phyloP scores from a whole-genome alignment of 2,797 vertebrate genomes.

The Podarcis lilfordi region DNA sequence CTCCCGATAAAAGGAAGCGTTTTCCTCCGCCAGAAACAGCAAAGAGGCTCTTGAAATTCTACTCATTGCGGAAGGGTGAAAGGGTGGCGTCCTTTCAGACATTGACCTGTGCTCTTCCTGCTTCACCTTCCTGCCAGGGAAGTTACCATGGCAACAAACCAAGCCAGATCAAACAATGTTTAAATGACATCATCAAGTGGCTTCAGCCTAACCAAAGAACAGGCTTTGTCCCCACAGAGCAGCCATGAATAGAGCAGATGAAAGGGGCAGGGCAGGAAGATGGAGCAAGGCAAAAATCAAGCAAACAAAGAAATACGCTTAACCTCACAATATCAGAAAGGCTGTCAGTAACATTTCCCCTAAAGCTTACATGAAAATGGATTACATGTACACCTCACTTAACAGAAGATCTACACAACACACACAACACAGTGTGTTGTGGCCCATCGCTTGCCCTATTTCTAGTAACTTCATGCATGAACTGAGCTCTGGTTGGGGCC shows the following conservation, averaged over 20 bases:
- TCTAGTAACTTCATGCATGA: neutral
- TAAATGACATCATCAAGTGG: conserved; percentile 18
- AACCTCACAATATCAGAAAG: neutral
- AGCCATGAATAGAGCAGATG: neutral
- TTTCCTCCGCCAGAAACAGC: conserved; percentile 57
- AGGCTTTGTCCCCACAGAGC: conserved; percentile 37
- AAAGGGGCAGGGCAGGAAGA: conserved; percentile 4
- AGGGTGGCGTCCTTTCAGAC: too few relatives aligned
- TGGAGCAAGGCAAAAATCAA: neutral
- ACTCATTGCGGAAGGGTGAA: conserved; percentile 24
- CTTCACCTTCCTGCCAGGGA: conserved; percentile 37
- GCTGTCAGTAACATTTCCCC: neutral
- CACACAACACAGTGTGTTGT: neutral
- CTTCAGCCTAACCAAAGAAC: conserved; percentile 31
- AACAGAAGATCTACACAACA: neutral
- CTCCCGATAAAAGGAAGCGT: conserved; percentile 44
- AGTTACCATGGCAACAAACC: conserved; percentile 58
- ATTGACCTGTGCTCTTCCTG: conserved; percentile 44
- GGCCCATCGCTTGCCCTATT: too few relatives aligned
- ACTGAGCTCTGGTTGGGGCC: neutral
- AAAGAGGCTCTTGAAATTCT: conserved; percentile 50
- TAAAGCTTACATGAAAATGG: neutral
- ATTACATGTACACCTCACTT: too few relatives aligned
- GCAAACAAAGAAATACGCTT: neutral
- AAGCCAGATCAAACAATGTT: conserved; percentile 41